Percentiles rank a stretch among this genome's conserved stretches.
phyloP scores from a whole-genome alignment of 2,888 invertebrate genomes.

The Troilus luridus region DNA sequence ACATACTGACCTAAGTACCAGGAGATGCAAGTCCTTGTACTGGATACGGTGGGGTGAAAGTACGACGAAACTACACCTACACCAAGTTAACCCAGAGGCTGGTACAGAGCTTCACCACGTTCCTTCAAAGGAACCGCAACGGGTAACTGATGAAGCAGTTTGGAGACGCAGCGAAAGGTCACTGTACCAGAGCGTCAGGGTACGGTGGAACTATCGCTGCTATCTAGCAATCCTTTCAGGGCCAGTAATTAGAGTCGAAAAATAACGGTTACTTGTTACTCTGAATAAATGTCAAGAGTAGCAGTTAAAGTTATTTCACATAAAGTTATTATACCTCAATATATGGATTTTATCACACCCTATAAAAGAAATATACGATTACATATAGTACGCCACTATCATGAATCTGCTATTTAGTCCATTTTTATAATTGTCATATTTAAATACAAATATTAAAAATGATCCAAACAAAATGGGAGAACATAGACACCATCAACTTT shows the following conservation, averaged over 20 bases:
- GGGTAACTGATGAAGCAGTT: background rate
- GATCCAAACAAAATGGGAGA: too few species aligned
- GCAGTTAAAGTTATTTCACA: too few species aligned
- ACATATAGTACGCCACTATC: too few species aligned
- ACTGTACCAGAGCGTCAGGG: background rate
- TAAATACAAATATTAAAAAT: too few species aligned
- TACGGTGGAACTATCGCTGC: background rate
- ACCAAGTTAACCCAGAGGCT: background rate
- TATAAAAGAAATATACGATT: too few species aligned
- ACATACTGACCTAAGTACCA: background rate
- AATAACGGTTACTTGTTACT: too few species aligned
- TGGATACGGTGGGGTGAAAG: slow-evolving; percentile 2
- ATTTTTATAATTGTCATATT: too few species aligned
- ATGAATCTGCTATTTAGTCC: too few species aligned
- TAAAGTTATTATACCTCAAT: too few species aligned
- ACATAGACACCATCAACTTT: too few species aligned
- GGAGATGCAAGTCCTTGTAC: background rate
- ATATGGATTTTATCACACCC: too few species aligned
- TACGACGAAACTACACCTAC: slow-evolving; percentile 22
- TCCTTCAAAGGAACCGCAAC: background rate
- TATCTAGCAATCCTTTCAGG: background rate
- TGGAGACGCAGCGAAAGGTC: background rate
- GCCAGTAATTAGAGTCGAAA: background rate
- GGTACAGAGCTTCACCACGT: background rate
- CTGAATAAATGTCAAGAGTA: background rate